Percentiles rank a stretch among this genome's conserved stretches.
Evolutionary conservation across 2,888 invertebrate species (phyloP).

Genomic region (Calameuta filiformis): DNA sequence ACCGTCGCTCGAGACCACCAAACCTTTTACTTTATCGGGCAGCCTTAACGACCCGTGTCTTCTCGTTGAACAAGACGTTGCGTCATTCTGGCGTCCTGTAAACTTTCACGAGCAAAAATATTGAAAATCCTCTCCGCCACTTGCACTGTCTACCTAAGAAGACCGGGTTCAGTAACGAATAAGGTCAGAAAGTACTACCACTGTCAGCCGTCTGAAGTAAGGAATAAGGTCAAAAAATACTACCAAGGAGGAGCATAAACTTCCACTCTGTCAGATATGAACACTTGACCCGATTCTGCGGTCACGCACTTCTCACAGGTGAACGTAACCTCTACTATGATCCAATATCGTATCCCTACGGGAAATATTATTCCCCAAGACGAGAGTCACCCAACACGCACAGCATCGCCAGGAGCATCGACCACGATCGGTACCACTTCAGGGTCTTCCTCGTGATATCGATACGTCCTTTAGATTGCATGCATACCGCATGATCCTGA

Average conservation of each 20-base stretch:
- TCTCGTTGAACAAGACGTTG: neutral
- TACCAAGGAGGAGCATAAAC: neutral
- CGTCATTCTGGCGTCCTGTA: neutral
- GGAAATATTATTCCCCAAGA: neutral
- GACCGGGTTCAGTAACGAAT: neutral
- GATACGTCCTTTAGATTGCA: neutral
- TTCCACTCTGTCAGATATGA: conserved; percentile 22
- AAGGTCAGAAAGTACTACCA: neutral
- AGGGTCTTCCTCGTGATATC: neutral
- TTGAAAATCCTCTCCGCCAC: neutral
- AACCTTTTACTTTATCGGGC: neutral
- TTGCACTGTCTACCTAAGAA: neutral
- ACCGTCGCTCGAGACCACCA: neutral
- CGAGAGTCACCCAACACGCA: neutral
- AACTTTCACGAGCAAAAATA: neutral
- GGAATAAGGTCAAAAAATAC: neutral
- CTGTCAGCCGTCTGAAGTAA: neutral
- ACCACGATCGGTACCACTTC: neutral
- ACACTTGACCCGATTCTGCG: conserved; percentile 53
- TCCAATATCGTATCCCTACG: neutral
- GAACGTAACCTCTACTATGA: neutral
- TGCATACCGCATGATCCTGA: neutral
- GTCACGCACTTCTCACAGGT: conserved; percentile 21
- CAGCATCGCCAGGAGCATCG: neutral
- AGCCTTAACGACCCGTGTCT: neutral